Conservation (phyloP, 1,140 invertebrate species). For the Ceratina calcarata region DNA sequence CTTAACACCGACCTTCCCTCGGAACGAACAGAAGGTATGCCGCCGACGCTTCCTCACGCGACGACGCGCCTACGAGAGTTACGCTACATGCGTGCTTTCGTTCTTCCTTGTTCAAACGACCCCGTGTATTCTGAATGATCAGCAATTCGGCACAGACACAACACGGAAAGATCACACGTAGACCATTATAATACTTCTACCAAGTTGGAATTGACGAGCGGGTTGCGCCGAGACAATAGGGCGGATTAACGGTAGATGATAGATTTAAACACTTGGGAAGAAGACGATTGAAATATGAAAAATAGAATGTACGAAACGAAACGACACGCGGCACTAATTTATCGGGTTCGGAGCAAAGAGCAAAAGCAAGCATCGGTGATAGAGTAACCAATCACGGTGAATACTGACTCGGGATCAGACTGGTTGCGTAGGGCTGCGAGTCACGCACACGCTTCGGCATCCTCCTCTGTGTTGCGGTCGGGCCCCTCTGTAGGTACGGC, state of each 20-base stretch:
- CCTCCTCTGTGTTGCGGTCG: constrained; percentile 30
- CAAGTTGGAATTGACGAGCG: no score
- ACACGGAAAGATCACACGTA: no score
- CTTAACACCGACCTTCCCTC: not conserved
- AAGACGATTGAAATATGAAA: not conserved
- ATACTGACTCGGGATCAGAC: constrained; percentile 53
- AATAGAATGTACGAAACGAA: not conserved
- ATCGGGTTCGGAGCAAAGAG: constrained; percentile 23
- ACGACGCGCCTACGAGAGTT: not conserved
- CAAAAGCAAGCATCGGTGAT: constrained; percentile 30
- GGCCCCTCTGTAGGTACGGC: constrained; percentile 35
- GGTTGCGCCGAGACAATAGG: no score
- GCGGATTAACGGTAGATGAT: not conserved
- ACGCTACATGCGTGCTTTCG: no score
- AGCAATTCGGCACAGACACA: no score
- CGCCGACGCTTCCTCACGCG: not conserved
- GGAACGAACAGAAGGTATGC: no score
- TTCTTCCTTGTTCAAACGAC: no score
- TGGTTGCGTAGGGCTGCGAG: constrained; percentile 25
- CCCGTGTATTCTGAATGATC: no score
- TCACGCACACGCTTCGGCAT: constrained; percentile 38
- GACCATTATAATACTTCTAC: no score
- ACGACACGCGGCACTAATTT: constrained; percentile 12
- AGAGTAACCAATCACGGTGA: constrained; percentile 44
- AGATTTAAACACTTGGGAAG: not conserved